A percentile compares a stretch with the other conserved stretches of the same genome.
Evolutionary conservation across 1,140 invertebrate species (phyloP).

Genomic region (Odontomachus brunneus): DNA sequence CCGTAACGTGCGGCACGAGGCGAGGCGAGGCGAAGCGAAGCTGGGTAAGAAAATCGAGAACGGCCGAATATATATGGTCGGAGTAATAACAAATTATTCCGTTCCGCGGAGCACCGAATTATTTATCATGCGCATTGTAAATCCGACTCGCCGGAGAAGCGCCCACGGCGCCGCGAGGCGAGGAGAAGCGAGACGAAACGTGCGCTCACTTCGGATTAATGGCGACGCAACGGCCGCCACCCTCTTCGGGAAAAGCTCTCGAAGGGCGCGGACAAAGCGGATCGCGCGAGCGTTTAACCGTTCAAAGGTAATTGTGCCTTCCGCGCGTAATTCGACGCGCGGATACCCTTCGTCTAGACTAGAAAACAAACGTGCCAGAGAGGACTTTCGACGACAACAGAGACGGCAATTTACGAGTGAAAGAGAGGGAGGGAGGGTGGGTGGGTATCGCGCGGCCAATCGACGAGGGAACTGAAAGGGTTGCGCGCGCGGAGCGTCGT

Average conservation of each 20-base stretch:
- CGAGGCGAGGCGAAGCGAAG: too few relatives aligned
- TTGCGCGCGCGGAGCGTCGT: background rate
- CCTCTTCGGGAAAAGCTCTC: slow-evolving; percentile 40
- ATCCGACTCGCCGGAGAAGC: too few relatives aligned
- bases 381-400: slow-evolving; percentile 51
- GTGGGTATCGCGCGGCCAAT: background rate
- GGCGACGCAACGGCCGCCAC: slow-evolving; percentile 10
- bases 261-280: slow-evolving; percentile 24
- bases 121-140: slow-evolving; percentile 43
- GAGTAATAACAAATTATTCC: slow-evolving; percentile 50
- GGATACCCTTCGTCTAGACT: slow-evolving; percentile 38
- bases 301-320: slow-evolving; percentile 59
- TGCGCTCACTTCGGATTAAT: slow-evolving; percentile 33
- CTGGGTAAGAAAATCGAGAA: background rate
- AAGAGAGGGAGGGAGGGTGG: too few relatives aligned
- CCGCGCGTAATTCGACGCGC: slow-evolving; percentile 51
- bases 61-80: background rate
- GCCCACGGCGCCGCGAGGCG: too few relatives aligned
- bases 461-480: slow-evolving; percentile 21
- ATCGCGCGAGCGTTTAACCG: slow-evolving; percentile 31
- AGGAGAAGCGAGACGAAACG: background rate
- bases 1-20: background rate
- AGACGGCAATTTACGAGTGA: slow-evolving; percentile 30
- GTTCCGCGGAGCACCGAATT: slow-evolving; percentile 22
- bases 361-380: slow-evolving; percentile 41